phyloP scores from a whole-genome alignment of 2,888 invertebrate genomes.

The Cheilosia vernalis region DNA sequence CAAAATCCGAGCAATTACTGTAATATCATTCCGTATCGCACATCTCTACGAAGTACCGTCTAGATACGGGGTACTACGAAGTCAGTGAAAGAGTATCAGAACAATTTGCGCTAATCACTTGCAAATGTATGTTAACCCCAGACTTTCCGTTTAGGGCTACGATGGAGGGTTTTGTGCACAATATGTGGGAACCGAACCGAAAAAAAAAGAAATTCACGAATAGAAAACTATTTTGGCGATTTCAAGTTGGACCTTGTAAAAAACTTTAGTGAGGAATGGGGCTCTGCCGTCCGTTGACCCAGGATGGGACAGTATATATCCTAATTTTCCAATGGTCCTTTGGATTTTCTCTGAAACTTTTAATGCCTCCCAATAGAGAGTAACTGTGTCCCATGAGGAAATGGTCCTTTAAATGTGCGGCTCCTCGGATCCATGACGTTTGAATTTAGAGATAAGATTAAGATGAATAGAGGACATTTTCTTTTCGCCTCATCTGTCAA shows the following conservation, averaged over 20 bases:
- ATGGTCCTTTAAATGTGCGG: conserved; percentile 18
- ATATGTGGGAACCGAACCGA: background rate
- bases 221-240: conserved; percentile 5
- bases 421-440: conserved; percentile 32
- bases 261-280: conserved; percentile 1
- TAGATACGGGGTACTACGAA: background rate
- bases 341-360: background rate
- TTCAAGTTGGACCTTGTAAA: background rate
- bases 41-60: background rate
- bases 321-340: background rate
- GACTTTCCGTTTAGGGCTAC: background rate
- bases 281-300: conserved; percentile 34
- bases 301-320: background rate
- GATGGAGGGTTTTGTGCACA: background rate
- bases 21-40: background rate
- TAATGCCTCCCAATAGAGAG: conserved; percentile 7
- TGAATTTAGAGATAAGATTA: conserved; percentile 17
- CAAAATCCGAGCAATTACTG: background rate
- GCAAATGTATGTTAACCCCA: conserved; percentile 38
- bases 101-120: conserved; percentile 29
- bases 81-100: conserved; percentile 38
- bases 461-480: conserved; percentile 26
- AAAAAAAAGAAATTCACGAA: background rate
- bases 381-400: conserved; percentile 4
- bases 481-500: conserved; percentile 1